phyloP scores from a whole-genome alignment of 2,888 invertebrate species.

The Drosophila niveifrons region DNA sequence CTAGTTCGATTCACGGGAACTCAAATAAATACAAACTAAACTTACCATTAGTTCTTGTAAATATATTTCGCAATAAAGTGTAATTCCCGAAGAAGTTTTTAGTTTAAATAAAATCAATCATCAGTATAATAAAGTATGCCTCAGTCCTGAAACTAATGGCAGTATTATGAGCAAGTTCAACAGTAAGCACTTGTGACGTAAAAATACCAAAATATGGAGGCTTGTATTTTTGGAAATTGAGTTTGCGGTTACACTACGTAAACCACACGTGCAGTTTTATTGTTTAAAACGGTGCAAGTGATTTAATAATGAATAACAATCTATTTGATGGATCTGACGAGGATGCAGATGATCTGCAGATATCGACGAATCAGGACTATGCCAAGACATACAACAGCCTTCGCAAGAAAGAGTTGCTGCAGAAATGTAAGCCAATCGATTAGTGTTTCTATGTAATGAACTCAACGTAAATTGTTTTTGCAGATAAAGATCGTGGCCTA shows the following conservation, averaged over 20 bases:
- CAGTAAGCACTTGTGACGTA: background rate
- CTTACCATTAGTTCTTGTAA: too few relatives aligned
- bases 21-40: too few relatives aligned
- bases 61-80: too few relatives aligned
- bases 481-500: slow-evolving; percentile 82
- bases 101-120: too few relatives aligned
- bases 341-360: slow-evolving; percentile 85
- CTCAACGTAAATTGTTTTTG: slow-evolving; percentile 17
- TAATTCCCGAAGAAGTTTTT: too few relatives aligned
- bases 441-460: slow-evolving; percentile 49
- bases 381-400: slow-evolving; percentile 94
- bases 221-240: background rate
- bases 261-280: slow-evolving; percentile 41
- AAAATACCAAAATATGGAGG: too few relatives aligned
- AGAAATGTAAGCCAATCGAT: slow-evolving; percentile 88
- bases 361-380: slow-evolving; percentile 92
- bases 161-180: background rate
- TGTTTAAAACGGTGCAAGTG: slow-evolving; percentile 17
- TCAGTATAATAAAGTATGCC: too few relatives aligned
- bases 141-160: too few relatives aligned
- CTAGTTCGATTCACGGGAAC: slow-evolving; percentile 11
- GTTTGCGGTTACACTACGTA: background rate
- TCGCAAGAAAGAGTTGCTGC: slow-evolving; percentile 94
- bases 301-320: slow-evolving; percentile 69
- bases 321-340: slow-evolving; percentile 86